Percentiles rank a stretch among this genome's conserved stretches.
These are phyloP conservation scores for Microplitis manilae DNA, from an alignment of 2,888 invertebrate species.

Conservation along the genomic window DNA sequence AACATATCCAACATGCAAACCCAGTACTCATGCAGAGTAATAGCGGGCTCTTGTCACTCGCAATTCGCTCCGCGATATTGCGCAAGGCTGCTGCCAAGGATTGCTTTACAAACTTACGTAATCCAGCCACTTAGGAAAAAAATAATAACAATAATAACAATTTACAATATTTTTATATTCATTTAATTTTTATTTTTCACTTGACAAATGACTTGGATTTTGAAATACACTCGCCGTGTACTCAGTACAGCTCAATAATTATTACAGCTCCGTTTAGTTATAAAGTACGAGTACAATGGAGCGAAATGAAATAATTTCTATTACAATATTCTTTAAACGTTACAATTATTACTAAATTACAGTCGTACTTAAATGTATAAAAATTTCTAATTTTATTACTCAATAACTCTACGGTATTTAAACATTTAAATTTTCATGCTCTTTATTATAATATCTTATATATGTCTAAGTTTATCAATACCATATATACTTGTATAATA, in stretches of 20 bases:
- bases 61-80: constrained; percentile 24
- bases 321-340: background rate
- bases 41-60: constrained; percentile 18
- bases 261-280: background rate
- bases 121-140: background rate
- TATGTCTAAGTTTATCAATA: background rate
- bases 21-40: background rate
- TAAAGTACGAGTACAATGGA: background rate
- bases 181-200: constrained; percentile 4
- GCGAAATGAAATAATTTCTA: background rate
- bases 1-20: background rate
- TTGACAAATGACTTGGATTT: constrained; percentile 24
- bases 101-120: constrained; percentile 15
- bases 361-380: background rate
- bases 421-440: background rate
- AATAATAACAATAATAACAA: background rate
- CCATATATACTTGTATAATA: no score
- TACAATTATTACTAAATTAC: background rate
- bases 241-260: background rate
- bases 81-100: constrained; percentile 25
- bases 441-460: background rate
- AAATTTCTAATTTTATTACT: constrained; percentile 4
- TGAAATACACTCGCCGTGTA: background rate
- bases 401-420: constrained; percentile 3
- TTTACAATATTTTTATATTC: background rate